Percentiles rank a stretch among this genome's conserved stretches.
These are phyloP conservation scores for Criorhina ranunculi DNA, from an alignment of 2,888 invertebrate genomes.

Conservation along the genomic window DNA sequence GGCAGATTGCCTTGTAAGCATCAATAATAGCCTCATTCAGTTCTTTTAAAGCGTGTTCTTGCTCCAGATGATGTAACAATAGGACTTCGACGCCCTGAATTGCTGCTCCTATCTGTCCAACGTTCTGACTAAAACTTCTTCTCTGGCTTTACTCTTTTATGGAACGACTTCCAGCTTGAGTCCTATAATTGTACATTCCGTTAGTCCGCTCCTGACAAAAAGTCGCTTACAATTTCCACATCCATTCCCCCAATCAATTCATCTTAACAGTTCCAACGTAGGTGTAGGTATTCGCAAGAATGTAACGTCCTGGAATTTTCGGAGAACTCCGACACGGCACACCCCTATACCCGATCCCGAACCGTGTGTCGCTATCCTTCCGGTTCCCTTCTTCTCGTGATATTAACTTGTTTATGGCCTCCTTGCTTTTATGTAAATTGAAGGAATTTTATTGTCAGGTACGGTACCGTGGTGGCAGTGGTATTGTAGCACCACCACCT, in stretches of 20 bases:
- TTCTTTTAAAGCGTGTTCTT: no score
- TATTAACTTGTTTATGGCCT: conserved; percentile 63
- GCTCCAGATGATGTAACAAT: no score
- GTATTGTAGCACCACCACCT: conserved; percentile 23
- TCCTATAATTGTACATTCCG: no score
- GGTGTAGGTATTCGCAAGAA: conserved; percentile 18
- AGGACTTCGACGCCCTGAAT: no score
- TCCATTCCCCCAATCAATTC: conserved; percentile 9
- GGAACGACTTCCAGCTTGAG: no score
- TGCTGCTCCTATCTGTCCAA: no score
- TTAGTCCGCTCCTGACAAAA: conserved; percentile 8
- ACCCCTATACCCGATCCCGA: not conserved
- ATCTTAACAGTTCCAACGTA: not conserved
- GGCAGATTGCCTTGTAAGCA: no score
- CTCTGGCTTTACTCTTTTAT: no score
- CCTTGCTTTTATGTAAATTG: conserved; percentile 59
- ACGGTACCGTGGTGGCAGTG: conserved; percentile 21
- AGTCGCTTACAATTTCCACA: not conserved
- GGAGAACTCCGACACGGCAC: not conserved
- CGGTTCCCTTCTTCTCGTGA: conserved; percentile 19
- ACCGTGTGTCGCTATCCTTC: not conserved
- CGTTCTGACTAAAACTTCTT: no score
- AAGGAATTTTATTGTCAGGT: conserved; percentile 57
- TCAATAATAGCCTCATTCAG: no score
- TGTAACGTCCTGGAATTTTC: not conserved